phyloP scores from a whole-genome alignment of 2,797 vertebrate species.

The Hapalemur alaotrensis region DNA sequence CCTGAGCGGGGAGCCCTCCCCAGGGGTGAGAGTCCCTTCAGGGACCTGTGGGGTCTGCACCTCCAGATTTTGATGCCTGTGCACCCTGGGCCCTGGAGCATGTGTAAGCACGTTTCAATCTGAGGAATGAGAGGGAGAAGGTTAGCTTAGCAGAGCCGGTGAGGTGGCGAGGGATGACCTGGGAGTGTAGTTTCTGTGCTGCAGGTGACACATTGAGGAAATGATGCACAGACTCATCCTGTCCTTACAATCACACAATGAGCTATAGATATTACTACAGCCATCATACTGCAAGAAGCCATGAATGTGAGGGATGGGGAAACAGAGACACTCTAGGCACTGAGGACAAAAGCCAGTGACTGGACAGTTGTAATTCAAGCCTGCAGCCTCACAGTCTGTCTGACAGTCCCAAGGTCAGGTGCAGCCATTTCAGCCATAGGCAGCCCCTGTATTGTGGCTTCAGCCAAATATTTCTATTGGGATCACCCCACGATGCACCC shows the following conservation, averaged over 20 bases:
- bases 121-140: not conserved
- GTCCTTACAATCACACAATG: not conserved
- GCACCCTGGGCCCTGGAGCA: not conserved
- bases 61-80: not conserved
- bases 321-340: not conserved
- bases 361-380: not conserved
- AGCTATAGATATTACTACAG: not conserved
- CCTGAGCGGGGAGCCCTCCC: not conserved
- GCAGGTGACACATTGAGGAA: not conserved
- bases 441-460: rapidly evolving
- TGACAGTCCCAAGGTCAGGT: not conserved
- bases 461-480: not conserved
- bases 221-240: not conserved
- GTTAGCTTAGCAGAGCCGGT: not conserved
- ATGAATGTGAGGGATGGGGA: not conserved
- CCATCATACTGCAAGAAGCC: not conserved
- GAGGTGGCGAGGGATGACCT: not conserved
- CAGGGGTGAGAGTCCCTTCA: not conserved
- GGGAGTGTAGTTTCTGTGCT: rapidly evolving
- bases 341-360: not conserved
- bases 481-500: not conserved
- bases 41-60: not conserved
- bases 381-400: not conserved
- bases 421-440: not conserved
- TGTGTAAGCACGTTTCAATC: not conserved